Percentiles rank a stretch among this genome's conserved stretches.
Evolutionary conservation across 1,140 invertebrate species (phyloP).

Genomic region (Pogonus chalceus): DNA sequence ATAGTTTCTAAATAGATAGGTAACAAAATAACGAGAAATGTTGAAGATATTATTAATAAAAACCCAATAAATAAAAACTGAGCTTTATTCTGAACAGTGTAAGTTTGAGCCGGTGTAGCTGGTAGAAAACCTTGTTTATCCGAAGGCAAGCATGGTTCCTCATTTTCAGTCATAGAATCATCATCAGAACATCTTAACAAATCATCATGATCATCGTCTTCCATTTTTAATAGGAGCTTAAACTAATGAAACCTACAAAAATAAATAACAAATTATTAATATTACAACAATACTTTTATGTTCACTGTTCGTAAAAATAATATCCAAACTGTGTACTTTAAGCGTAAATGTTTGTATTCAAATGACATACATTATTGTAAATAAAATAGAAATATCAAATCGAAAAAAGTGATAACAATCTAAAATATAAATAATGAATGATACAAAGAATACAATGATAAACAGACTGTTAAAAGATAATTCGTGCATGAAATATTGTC

Average conservation of each 20-base stretch:
- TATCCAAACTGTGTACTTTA: too few species aligned
- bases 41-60: slow-evolving; percentile 23
- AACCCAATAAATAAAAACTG: slow-evolving; percentile 24
- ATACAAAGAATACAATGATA: too few species aligned
- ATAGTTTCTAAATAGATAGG: slow-evolving; percentile 27
- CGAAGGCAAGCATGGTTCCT: slow-evolving; percentile 16
- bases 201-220: slow-evolving; percentile 20
- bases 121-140: slow-evolving; percentile 16
- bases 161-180: slow-evolving; percentile 19
- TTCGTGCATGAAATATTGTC: background rate
- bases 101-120: background rate
- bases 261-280: background rate
- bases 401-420: too few species aligned
- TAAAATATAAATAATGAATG: too few species aligned
- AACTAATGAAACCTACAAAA: too few species aligned
- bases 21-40: slow-evolving; percentile 23
- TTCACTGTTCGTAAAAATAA: too few species aligned
- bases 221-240: slow-evolving; percentile 13
- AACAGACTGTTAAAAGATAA: background rate
- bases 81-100: slow-evolving; percentile 22
- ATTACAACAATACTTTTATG: background rate
- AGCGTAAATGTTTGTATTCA: too few species aligned
- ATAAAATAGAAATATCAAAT: too few species aligned
- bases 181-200: slow-evolving; percentile 18
- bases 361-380: too few species aligned